phyloP scores from a whole-genome alignment of 2,797 vertebrate species.

The Poeciliopsis presidionis region DNA sequence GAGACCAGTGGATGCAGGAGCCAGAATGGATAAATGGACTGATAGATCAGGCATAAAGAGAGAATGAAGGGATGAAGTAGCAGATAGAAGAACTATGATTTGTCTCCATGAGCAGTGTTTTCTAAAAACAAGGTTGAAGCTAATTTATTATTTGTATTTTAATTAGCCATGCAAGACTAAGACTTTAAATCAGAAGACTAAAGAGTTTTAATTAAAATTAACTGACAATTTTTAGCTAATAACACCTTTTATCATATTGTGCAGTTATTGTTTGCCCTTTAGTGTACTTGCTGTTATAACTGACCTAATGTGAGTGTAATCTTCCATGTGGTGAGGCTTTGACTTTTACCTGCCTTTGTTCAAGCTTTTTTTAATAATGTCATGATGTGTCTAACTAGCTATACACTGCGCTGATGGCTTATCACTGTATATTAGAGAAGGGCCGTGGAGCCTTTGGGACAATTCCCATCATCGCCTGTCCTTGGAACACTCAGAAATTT shows the following conservation, averaged over 20 bases:
- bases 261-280: not conserved
- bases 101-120: slow-evolving; percentile 46
- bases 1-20: slow-evolving; percentile 19
- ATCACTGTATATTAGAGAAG: slow-evolving; percentile 64
- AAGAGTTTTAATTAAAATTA: not conserved
- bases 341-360: slow-evolving; percentile 73
- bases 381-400: slow-evolving; percentile 58
- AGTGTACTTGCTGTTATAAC: slow-evolving; percentile 15
- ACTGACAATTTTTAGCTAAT: not conserved
- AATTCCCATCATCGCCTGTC: slow-evolving; percentile 58
- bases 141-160: slow-evolving; percentile 14
- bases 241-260: not conserved
- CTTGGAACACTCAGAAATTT: slow-evolving; percentile 58
- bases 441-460: slow-evolving; percentile 69
- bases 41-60: slow-evolving; percentile 51
- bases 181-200: slow-evolving; percentile 15
- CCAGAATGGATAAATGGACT: slow-evolving; percentile 58
- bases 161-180: slow-evolving; percentile 19
- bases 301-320: slow-evolving; percentile 3
- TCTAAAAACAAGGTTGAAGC: slow-evolving; percentile 7
- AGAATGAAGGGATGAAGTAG: slow-evolving; percentile 32
- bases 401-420: slow-evolving; percentile 60
- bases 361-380: slow-evolving; percentile 44
- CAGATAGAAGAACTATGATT: slow-evolving; percentile 55
- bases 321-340: slow-evolving; percentile 25